These are phyloP conservation scores for Ennomos quercinarius DNA, from an alignment of 2,888 invertebrate species.

Conservation along the genomic window DNA sequence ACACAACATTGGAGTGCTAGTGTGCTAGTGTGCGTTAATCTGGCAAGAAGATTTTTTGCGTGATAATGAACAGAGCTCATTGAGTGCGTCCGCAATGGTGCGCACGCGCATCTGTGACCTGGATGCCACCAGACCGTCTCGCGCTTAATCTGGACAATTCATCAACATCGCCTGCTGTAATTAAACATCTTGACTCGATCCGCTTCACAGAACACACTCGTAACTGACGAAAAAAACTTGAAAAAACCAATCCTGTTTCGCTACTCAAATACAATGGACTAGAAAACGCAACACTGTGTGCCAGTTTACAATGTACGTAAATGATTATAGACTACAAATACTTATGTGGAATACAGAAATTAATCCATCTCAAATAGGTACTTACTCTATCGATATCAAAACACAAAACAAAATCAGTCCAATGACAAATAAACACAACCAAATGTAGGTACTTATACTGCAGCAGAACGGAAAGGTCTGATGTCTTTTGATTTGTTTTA, in stretches of 20 bases:
- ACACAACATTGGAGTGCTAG: conserved; percentile 9
- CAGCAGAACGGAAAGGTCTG: conserved; percentile 11
- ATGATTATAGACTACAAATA: conserved; percentile 16
- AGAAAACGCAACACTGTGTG: conserved; percentile 27
- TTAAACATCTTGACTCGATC: conserved; percentile 39
- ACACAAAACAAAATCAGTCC: background rate
- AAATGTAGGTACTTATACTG: conserved; percentile 6
- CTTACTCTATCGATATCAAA: background rate
- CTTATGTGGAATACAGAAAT: conserved; percentile 6
- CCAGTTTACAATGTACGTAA: conserved; percentile 15
- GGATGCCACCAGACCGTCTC: conserved; percentile 75
- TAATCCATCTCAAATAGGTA: background rate
- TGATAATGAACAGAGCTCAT: conserved; percentile 67
- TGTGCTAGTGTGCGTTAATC: conserved; percentile 44
- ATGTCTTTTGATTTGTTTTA: conserved; percentile 25
- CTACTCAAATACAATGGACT: conserved; percentile 29
- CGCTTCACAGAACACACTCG: conserved; percentile 37
- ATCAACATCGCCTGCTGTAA: conserved; percentile 59
- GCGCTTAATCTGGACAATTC: conserved; percentile 73
- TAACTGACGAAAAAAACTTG: conserved; percentile 31
- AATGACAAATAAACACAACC: conserved; percentile 25
- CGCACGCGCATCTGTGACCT: conserved; percentile 73
- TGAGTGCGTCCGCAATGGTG: conserved; percentile 65
- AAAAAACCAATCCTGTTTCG: conserved; percentile 26
- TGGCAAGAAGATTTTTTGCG: conserved; percentile 58